These are phyloP conservation scores for Trididemnum clinides DNA, from an alignment of 23 tunicate genomes.

Conservation along the genomic window DNA sequence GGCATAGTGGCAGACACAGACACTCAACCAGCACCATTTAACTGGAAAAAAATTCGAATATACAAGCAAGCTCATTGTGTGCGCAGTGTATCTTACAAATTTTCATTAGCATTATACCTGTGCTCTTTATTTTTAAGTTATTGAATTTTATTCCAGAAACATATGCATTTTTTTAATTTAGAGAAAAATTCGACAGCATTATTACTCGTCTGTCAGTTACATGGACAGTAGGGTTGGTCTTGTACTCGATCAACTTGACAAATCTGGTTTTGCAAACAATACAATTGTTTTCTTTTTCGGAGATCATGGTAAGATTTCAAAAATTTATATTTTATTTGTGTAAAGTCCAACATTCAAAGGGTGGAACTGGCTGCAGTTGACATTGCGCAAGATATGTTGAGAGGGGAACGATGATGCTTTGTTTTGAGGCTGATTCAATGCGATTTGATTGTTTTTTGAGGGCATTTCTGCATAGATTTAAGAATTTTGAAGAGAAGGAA, in stretches of 20 bases:
- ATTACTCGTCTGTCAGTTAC: slow-evolving; percentile 90
- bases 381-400: too few species aligned
- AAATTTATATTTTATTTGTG: too few species aligned
- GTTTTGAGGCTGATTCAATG: neutral
- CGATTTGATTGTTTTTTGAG: too few species aligned
- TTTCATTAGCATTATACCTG: neutral
- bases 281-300: slow-evolving; percentile 75
- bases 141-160: neutral
- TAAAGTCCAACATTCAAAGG: too few species aligned
- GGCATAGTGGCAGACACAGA: too few species aligned
- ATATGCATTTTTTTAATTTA: neutral
- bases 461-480: neutral
- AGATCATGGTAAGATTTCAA: slow-evolving; percentile 78
- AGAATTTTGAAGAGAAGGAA: neutral
- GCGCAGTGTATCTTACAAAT: too few species aligned
- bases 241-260: slow-evolving; percentile 68
- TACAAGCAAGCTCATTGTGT: too few species aligned
- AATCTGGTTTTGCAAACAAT: slow-evolving; percentile 74
- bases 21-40: too few species aligned
- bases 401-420: too few species aligned
- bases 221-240: slow-evolving; percentile 79
- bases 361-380: too few species aligned
- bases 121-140: neutral
- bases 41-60: too few species aligned
- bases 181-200: slow-evolving; percentile 92